Evolutionary conservation across 1,140 invertebrate genomes (phyloP).

Genomic region (Bombus waltoni): DNA sequence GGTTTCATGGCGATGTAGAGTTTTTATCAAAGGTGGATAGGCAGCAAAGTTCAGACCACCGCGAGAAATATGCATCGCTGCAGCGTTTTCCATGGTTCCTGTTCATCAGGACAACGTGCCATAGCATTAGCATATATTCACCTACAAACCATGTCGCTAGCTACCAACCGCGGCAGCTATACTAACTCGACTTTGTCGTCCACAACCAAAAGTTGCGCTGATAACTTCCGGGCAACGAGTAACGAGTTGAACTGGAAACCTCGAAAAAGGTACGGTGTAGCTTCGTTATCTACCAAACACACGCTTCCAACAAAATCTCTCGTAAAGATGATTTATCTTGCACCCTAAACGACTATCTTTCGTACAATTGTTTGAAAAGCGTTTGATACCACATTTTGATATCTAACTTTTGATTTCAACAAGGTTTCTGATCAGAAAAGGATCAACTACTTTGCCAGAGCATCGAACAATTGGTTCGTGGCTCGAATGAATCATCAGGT

Average conservation of each 20-base stretch:
- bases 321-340: too few species aligned
- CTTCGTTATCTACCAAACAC: constrained; percentile 16
- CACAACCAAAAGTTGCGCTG: constrained; percentile 32
- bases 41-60: not conserved
- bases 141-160: constrained; percentile 18
- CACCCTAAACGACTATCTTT: not conserved
- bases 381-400: not conserved
- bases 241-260: constrained; percentile 27
- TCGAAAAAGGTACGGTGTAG: constrained; percentile 18
- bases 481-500: too few species aligned
- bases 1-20: not conserved
- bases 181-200: constrained; percentile 46
- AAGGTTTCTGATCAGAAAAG: not conserved
- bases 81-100: not conserved
- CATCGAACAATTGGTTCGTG: too few species aligned
- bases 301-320: not conserved
- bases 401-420: not conserved
- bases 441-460: not conserved
- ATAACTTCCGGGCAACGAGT: constrained; percentile 35
- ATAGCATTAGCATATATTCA: constrained; percentile 57
- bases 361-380: not conserved
- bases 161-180: not conserved
- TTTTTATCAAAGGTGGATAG: constrained; percentile 8
- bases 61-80: constrained; percentile 11
- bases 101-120: constrained; percentile 42